Percentiles rank a stretch among this genome's conserved stretches.
Conservation (phyloP, 2,113 vertebrate species). For the Halichoerus grypus region DNA sequence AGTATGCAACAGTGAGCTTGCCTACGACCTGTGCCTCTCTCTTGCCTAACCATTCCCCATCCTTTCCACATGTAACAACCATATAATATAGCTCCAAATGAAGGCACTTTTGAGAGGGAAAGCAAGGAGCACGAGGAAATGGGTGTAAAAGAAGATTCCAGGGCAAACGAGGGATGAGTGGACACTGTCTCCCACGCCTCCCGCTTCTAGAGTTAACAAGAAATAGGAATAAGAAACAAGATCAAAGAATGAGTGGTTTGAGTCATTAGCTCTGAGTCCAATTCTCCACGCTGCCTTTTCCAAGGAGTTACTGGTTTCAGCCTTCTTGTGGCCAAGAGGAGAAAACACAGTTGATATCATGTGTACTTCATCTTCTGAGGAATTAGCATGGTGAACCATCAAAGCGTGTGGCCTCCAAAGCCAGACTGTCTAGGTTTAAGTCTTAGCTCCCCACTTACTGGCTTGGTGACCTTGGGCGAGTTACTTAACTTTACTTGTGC, state of each 20-base stretch:
- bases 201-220: not conserved
- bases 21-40: not conserved
- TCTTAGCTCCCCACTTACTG: not conserved
- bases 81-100: not conserved
- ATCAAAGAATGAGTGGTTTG: not conserved
- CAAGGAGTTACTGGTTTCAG: not conserved
- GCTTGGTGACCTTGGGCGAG: not conserved
- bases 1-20: not conserved
- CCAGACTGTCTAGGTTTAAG: slow-evolving; percentile 17
- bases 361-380: slow-evolving; percentile 12
- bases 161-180: not conserved
- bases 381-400: not conserved
- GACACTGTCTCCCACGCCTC: not conserved
- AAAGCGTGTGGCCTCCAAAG: not conserved
- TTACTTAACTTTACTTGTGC: not conserved
- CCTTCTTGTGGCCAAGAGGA: not conserved
- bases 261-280: not conserved
- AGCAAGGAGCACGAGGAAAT: not conserved
- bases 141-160: not conserved
- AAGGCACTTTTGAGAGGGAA: not conserved
- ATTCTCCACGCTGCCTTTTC: not conserved
- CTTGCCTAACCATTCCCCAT: not conserved
- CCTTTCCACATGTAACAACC: not conserved
- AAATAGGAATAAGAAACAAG: not conserved
- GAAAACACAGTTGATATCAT: not conserved